These are phyloP conservation scores for Heterocephalus glaber DNA, from an alignment of 2,113 vertebrate species.

Conservation along the genomic window DNA sequence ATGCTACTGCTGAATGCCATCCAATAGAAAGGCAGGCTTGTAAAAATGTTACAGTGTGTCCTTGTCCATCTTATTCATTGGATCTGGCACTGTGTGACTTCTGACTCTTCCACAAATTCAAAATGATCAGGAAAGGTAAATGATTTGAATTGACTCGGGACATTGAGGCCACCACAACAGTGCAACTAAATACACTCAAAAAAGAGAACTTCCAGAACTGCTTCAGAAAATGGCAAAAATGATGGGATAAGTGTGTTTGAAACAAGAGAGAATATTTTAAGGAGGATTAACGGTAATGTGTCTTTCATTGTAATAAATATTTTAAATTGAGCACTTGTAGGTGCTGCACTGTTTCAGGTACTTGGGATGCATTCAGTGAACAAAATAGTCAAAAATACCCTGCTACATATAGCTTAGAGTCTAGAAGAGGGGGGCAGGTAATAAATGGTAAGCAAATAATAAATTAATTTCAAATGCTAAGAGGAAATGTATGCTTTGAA, in stretches of 20 bases:
- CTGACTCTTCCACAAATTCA: neutral
- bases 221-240: neutral
- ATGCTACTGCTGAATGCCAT: neutral
- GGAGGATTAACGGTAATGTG: neutral
- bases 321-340: neutral
- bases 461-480: neutral
- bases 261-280: neutral
- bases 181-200: neutral
- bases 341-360: neutral
- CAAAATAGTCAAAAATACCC: slow-evolving; percentile 38
- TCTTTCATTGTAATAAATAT: neutral
- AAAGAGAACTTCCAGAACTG: neutral
- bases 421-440: neutral
- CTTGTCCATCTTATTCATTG: neutral
- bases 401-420: neutral
- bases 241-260: neutral
- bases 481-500: slow-evolving; percentile 25
- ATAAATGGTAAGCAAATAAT: slow-evolving; percentile 13
- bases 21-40: neutral
- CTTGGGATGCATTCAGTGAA: neutral
- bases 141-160: neutral
- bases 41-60: neutral
- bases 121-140: neutral
- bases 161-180: neutral
- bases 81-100: neutral